Evolutionary conservation across 2,888 invertebrate genomes (phyloP).

Genomic region (Lepas anatifera): DNA sequence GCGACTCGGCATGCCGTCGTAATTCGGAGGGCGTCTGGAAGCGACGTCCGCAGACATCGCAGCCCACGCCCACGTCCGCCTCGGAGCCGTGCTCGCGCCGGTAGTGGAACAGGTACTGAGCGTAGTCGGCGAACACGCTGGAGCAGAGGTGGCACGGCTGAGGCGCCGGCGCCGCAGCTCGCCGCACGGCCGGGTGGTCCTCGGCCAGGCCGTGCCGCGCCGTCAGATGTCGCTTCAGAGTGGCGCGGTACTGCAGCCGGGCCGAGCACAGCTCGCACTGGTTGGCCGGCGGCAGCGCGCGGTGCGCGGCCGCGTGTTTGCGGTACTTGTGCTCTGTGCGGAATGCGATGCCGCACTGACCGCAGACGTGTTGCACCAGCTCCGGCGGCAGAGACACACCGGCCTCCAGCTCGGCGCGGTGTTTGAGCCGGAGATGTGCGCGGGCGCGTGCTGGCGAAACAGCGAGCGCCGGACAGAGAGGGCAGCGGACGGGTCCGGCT

Average conservation of each 20-base stretch:
- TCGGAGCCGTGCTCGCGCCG: not conserved
- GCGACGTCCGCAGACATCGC: not conserved
- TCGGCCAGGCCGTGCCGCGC: not conserved
- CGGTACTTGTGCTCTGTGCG: not conserved
- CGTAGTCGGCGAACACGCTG: not conserved
- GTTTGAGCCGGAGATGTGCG: not conserved
- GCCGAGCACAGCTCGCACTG: not conserved
- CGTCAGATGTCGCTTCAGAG: not conserved
- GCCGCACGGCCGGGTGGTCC: not conserved
- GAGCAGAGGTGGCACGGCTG: not conserved
- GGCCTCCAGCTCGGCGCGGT: not conserved
- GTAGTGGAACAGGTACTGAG: not conserved
- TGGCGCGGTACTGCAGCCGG: not conserved
- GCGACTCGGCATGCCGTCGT: not conserved
- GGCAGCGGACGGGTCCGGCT: not conserved
- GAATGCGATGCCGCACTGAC: not conserved
- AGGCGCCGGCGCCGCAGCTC: not conserved
- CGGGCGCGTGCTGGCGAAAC: not conserved
- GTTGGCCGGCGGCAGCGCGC: not conserved
- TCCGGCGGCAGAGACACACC: not conserved
- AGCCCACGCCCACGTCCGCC: not conserved
- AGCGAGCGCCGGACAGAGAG: not conserved
- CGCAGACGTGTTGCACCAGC: not conserved
- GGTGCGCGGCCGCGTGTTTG: not conserved
- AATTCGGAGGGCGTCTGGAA: conserved; percentile 4